phyloP scores from a whole-genome alignment of 2,113 vertebrate genomes.

The Corvus cornix region DNA sequence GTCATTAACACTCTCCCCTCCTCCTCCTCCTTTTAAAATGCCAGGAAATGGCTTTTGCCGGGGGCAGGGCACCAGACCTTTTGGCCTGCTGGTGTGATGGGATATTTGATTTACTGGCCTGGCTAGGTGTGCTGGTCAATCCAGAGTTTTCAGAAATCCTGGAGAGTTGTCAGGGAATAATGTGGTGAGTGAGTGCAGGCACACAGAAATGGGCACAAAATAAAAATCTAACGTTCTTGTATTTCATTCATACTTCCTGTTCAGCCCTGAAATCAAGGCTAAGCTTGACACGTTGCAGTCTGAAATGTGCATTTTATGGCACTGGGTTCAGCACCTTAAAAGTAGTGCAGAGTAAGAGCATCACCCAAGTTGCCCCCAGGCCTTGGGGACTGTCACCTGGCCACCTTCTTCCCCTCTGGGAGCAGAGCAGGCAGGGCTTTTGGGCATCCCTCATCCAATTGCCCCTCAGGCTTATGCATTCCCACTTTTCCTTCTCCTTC shows the following conservation, averaged over 20 bases:
- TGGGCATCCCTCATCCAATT: background rate
- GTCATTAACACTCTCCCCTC: background rate
- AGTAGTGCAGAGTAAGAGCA: background rate
- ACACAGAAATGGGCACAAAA: background rate
- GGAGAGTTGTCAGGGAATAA: background rate
- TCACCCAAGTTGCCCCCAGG: background rate
- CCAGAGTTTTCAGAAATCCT: background rate
- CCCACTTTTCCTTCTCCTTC: background rate
- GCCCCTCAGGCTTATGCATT: background rate
- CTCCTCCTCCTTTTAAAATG: background rate
- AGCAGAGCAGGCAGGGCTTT: background rate
- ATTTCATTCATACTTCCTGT: background rate
- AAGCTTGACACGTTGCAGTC: background rate
- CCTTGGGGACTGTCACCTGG: background rate
- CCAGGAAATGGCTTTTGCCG: background rate
- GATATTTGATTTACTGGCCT: background rate
- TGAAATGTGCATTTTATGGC: background rate
- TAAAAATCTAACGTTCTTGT: rapidly evolving
- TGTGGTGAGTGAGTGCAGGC: background rate
- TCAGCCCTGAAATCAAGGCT: background rate
- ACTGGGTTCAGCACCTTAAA: background rate
- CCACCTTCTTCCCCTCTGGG: background rate
- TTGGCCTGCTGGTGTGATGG: background rate
- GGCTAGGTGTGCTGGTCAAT: background rate
- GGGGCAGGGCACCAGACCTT: background rate